Evolutionary conservation across 2,888 invertebrate genomes (phyloP).

Genomic region (Limenitis camilla): DNA sequence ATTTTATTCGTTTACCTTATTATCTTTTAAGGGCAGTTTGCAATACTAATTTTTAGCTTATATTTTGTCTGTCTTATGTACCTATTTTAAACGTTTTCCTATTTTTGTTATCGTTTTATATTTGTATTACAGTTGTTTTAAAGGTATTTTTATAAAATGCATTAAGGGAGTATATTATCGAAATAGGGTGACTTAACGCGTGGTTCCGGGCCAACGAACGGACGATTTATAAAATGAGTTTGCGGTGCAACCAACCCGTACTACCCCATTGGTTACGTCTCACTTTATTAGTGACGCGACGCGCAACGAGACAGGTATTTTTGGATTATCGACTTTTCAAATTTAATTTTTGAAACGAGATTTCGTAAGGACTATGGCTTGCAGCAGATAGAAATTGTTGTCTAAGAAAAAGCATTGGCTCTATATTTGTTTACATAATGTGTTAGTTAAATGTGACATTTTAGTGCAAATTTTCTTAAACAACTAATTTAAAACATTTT

Average conservation of each 20-base stretch:
- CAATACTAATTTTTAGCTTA: background rate
- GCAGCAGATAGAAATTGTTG: too few species aligned
- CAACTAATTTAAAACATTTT: too few species aligned
- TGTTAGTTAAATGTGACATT: too few species aligned
- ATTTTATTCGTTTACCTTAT: too few species aligned
- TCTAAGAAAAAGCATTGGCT: too few species aligned
- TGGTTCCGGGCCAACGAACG: conserved; percentile 66
- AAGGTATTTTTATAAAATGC: background rate
- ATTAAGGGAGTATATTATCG: conserved; percentile 43
- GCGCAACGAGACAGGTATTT: background rate
- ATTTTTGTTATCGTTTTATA: background rate
- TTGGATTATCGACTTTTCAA: background rate
- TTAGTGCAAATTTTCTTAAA: too few species aligned
- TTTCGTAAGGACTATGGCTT: too few species aligned
- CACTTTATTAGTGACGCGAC: conserved; percentile 54
- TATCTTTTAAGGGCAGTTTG: background rate
- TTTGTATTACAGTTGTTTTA: background rate
- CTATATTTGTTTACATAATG: too few species aligned
- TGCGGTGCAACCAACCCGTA: conserved; percentile 71
- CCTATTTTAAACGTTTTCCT: background rate
- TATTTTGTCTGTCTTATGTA: background rate
- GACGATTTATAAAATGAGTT: conserved; percentile 74
- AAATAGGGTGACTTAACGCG: conserved; percentile 60
- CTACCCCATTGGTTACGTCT: conserved; percentile 74
- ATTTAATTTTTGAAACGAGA: too few species aligned